Evolutionary conservation across 2,797 vertebrate genomes (phyloP).

Genomic region (Galagoides demidoff): DNA sequence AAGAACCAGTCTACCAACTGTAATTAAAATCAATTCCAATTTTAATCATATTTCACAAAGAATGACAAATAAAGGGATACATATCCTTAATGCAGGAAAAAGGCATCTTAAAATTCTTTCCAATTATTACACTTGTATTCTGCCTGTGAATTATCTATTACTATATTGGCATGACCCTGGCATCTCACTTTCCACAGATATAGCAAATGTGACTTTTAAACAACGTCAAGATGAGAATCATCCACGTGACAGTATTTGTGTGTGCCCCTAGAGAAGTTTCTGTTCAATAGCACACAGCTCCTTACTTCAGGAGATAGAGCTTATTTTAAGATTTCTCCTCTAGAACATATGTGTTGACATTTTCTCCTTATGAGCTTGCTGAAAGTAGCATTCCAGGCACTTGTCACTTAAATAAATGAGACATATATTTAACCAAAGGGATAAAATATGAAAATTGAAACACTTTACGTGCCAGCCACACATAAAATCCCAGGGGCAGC

Average conservation of each 20-base stretch:
- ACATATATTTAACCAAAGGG: neutral
- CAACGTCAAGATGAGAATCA: neutral
- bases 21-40: neutral
- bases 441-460: neutral
- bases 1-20: neutral
- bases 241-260: neutral
- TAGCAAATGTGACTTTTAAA: constrained; percentile 4
- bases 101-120: neutral
- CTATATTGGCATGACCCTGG: neutral
- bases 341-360: neutral
- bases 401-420: neutral
- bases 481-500: neutral
- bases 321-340: neutral
- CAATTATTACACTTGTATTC: neutral
- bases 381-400: neutral
- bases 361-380: neutral
- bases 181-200: neutral
- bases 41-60: neutral
- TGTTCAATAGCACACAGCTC: neutral
- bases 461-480: neutral
- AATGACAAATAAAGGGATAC: neutral
- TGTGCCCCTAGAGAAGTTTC: neutral
- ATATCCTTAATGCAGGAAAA: neutral
- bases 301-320: constrained; percentile 13
- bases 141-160: neutral